Conservation (phyloP, 1,140 invertebrate genomes). For the Sarcophaga bullata region DNA sequence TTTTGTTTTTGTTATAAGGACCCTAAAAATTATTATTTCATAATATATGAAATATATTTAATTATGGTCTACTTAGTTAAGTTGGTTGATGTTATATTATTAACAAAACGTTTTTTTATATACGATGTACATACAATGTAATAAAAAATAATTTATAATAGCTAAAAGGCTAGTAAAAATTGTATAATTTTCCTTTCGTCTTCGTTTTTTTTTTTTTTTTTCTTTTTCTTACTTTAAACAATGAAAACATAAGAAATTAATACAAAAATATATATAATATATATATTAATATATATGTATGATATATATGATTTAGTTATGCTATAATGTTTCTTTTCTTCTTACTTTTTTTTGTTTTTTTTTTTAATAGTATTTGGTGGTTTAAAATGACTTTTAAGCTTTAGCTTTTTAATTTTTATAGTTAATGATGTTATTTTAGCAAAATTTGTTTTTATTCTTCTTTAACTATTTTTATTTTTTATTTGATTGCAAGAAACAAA, state of each 20-base stretch:
- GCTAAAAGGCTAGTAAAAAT: background rate
- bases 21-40: background rate
- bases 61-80: background rate
- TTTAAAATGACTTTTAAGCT: slow-evolving; percentile 8
- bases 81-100: background rate
- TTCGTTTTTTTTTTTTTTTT: no score
- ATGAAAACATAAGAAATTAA: background rate
- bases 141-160: background rate
- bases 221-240: no score
- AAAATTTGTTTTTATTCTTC: background rate
- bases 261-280: slow-evolving; percentile 4
- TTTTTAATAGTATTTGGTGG: background rate
- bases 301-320: background rate
- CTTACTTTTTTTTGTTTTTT: background rate
- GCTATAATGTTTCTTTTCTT: background rate
- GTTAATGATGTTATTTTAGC: background rate
- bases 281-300: no score
- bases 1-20: background rate
- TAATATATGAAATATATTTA: slow-evolving; percentile 12
- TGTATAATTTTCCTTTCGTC: background rate
- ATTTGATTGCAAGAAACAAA: no score
- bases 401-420: background rate
- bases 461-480: background rate
- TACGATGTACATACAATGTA: background rate
- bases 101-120: background rate